Base-by-base conservation (phyloP, 2,113 vertebrate genomes). In the Chascanopsetta lugubris region DNA sequence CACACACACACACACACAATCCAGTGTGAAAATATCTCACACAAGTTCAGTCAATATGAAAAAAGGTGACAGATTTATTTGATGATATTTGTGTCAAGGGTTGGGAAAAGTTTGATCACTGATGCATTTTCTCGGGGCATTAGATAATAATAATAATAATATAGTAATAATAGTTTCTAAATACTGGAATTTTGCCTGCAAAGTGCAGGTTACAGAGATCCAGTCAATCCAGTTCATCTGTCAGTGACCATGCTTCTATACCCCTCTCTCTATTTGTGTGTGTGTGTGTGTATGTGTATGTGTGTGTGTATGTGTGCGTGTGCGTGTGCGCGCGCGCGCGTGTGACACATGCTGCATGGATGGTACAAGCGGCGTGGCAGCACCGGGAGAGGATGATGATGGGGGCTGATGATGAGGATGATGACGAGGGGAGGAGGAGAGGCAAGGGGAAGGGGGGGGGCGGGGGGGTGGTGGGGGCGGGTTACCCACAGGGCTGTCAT, bases 271-370 rank as follows among this genome's bases (percentile, higher is more conserved):
- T 36, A 46, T 64, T 61, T 59, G 67, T 45, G 65, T 54, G 72
- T 36, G 51, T 47, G 9, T 42, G 9, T 15, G 9, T 42, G 9
- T 42, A 5, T 42, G 9, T 42, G 40, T 42, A 17, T 42, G 40
- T 42, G 40, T 42, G 40, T 15, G 40, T 42, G 40, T 42, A 17
- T 30, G n/a, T n/a, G n/a, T n/a, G n/a, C n/a, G n/a, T n/a, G n/a
- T n/a, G n/a, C n/a, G n/a, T n/a, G n/a, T n/a, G n/a, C n/a, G n/a
- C n/a, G n/a, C n/a, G n/a, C n/a, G n/a, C n/a, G n/a, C n/a, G n/a
- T n/a, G 17, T 81, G 74, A 82, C 85, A 85, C 81, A 77, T 62
- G 24, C 68, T 75, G 72, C 73, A 54, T 80, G 80, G 79, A 54
- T 80, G 80, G 79, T 77, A 84, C 79, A 76, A 72, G 72, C 72